Evolutionary conservation across 2,113 vertebrate species (phyloP), one percentile per base, ranked within the genome.

Genomic region (Apteryx mantelli): DNA sequence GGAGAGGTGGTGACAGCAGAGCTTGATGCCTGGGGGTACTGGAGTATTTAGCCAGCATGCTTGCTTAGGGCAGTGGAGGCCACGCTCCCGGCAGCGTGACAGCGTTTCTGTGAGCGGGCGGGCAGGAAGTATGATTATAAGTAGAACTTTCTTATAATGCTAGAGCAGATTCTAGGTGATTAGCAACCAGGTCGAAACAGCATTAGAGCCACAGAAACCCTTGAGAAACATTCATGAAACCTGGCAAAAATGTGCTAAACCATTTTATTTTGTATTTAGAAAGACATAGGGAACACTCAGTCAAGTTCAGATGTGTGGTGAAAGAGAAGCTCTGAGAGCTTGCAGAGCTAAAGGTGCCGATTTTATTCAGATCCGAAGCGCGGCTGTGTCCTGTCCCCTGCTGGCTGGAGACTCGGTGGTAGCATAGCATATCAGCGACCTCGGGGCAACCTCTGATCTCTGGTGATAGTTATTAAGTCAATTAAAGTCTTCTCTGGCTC

Each of bases 341-440:
- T 5, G 46, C 36, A 24, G n/a, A 26, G 78, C 60, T 9, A 1
- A 4, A 28, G 4, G 13, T 7, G 1, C 17, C 46, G 4, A 16
- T 42, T 20, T 75, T 17, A 2, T 30, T 24, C n/a, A 5, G 25
- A 7, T 2, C 9, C 30, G 48, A 6, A 3, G 25, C 2, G 25
- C 13, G 32, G 16, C 50, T 26, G 32, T n/a, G 21, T 28, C 36
- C 36, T 20, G 10, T 44, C 18, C 28, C 22, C 52, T 24, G 52
- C 52, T 3, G 52, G 52, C 22, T 53, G 52, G 52, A 53, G 52
- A 53, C 25, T 48, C 18, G 7, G 18, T 7, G 7, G 18, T 7
- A 7, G 52, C 13, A 48, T 22, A 53, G 52, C 52, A 25, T 53
- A 25, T 53, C 24, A 12, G 52, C 6, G 22, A 53, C 24, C 52